Conservation (phyloP, 2,888 invertebrate genomes). For the Epiperipatus broadwayi region DNA sequence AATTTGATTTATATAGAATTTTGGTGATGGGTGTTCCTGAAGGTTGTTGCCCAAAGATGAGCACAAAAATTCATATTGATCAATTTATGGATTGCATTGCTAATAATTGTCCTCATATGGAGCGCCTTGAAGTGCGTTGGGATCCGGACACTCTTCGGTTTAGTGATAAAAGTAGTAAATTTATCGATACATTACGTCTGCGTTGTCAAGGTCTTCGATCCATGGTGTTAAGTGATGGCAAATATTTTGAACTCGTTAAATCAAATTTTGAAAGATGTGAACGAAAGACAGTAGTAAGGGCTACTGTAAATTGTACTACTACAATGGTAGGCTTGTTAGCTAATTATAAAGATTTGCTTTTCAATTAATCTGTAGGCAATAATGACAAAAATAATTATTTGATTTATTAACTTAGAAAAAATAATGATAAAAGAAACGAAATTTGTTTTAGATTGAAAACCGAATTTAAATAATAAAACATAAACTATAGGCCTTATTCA, state of each 20-base stretch:
- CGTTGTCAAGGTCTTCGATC: conserved; percentile 81
- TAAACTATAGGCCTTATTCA: too few relatives aligned
- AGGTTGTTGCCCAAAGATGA: conserved; percentile 82
- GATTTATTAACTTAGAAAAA: too few relatives aligned
- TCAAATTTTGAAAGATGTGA: conserved; percentile 98
- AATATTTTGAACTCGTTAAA: conserved; percentile 96
- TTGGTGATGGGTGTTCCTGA: conserved; percentile 93
- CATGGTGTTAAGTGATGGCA: conserved; percentile 85
- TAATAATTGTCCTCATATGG: conserved; percentile 65
- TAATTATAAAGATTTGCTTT: conserved; percentile 84
- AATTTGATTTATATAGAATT: too few relatives aligned
- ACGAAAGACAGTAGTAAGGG: conserved; percentile 81
- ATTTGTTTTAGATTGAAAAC: too few relatives aligned
- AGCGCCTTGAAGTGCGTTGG: conserved; percentile 87
- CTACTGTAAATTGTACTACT: conserved; percentile 84
- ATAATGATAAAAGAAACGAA: too few relatives aligned
- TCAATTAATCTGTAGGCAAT: conserved; percentile 67
- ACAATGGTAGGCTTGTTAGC: conserved; percentile 77
- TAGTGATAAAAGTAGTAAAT: conserved; percentile 98
- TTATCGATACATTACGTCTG: conserved; percentile 87
- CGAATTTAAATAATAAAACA: too few relatives aligned
- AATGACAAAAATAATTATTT: too few relatives aligned
- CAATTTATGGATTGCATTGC: conserved; percentile 95
- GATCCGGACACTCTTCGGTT: conserved; percentile 95
- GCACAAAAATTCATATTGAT: conserved; percentile 55